Evolutionary conservation across 92 coral and sea anemone genomes (phyloP).

Genomic region (Pocillopora meandrina): DNA sequence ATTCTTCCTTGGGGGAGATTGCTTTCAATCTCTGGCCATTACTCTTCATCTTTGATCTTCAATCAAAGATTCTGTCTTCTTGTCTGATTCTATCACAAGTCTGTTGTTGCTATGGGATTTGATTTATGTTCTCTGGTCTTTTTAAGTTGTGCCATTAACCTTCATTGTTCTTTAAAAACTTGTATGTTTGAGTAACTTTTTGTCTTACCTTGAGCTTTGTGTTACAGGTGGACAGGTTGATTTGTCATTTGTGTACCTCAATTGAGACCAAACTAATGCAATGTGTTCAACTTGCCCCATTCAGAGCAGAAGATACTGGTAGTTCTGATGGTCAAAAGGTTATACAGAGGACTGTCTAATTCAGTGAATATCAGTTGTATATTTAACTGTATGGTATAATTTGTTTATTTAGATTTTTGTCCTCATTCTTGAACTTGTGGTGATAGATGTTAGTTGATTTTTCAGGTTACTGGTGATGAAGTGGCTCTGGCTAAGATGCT

Average conservation of each 20-base stretch:
- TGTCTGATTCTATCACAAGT: no score
- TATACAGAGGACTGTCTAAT: background rate
- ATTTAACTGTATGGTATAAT: background rate
- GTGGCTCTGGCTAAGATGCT: slow-evolving; percentile 73
- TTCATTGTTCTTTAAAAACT: no score
- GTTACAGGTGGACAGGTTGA: slow-evolving; percentile 40
- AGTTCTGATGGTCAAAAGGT: slow-evolving; percentile 24
- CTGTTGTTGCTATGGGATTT: no score
- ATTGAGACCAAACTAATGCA: slow-evolving; percentile 70
- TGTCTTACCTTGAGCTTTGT: no score
- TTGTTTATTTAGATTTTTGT: background rate
- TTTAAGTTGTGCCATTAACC: no score
- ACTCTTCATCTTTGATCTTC: no score
- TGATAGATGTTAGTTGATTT: background rate
- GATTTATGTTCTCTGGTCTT: no score
- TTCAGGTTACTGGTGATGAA: slow-evolving; percentile 40
- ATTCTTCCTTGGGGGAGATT: no score
- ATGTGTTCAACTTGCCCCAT: slow-evolving; percentile 70
- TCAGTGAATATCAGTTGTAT: background rate
- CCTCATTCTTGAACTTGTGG: background rate
- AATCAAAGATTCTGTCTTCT: no score
- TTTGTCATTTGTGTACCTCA: slow-evolving; percentile 69
- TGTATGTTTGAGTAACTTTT: no score
- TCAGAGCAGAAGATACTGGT: background rate
- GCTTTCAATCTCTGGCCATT: no score